Conservation (phyloP, 2,888 invertebrate species). For the Drosophila falleni region DNA sequence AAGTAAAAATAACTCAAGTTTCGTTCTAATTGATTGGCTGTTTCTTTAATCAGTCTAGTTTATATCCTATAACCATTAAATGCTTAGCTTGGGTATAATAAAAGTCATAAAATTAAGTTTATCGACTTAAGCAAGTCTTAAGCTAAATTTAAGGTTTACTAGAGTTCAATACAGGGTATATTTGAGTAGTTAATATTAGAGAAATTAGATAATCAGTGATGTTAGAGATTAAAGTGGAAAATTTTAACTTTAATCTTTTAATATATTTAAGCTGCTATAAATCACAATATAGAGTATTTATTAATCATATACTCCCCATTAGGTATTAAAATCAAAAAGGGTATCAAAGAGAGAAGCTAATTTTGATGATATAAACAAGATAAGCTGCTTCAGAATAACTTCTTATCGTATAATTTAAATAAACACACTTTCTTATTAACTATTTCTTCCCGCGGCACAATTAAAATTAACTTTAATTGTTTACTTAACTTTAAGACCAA, state of each 20-base stretch:
- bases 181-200: not conserved
- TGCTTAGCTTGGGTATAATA: slow-evolving; percentile 1
- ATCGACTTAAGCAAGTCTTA: not conserved
- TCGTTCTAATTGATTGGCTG: slow-evolving; percentile 14
- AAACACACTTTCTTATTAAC: not conserved
- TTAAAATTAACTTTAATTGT: slow-evolving; percentile 13
- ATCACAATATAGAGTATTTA: not conserved
- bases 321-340: not conserved
- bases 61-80: slow-evolving; percentile 4
- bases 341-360: not conserved
- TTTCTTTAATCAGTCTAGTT: slow-evolving; percentile 4
- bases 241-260: not conserved
- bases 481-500: slow-evolving; percentile 6
- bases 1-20: not conserved
- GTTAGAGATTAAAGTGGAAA: not conserved
- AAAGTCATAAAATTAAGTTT: slow-evolving; percentile 1
- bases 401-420: not conserved
- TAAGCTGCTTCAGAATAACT: not conserved
- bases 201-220: not conserved
- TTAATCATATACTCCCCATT: not conserved
- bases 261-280: not conserved
- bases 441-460: not conserved
- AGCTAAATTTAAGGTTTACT: not conserved
- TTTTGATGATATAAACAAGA: not conserved
- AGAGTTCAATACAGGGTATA: not conserved